Evolutionary conservation across 2,113 vertebrate species (phyloP), one percentile per base, ranked within the genome.

Genomic region (Tyto alba): DNA sequence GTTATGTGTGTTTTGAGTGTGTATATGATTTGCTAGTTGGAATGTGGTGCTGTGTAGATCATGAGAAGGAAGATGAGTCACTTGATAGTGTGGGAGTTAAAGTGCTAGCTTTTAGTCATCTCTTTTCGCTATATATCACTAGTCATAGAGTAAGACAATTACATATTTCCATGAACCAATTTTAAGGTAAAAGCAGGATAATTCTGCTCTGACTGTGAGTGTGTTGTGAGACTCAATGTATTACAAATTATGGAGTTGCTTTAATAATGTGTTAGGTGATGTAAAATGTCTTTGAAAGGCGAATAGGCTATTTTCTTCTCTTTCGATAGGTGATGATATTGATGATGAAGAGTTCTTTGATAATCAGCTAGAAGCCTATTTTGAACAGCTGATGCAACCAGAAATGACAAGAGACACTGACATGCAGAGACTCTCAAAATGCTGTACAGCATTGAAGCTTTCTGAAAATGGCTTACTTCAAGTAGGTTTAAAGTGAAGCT

Each of bases 361-460:
- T 96, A 98, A 99, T 34, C 98, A 99, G 41, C 96, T 99, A 41
- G 98, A 99, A 93, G 97, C 98, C 4, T 99, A 99, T 96, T 99
- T 99, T 96, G 99, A 98, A 68, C 98, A 99, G 53, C 96, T 99
- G 83, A 96, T 99, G 16, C 96, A 98, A 74, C 98, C 98, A 88
- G 98, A 98, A 93, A 98, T 99, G 97, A 95, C 98, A 85, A 98
- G 98, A 85, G 96, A 96, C 78, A 95, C 97, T 11, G 97, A 98
- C 47, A 96, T 98, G 40, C 98, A 98, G 67, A 99, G 99, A 67
- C 98, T 98, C 85, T 93, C 98, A 71, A 97, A 98, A 67, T 57
- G 94, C 62, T 98, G 96, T 63, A n/a, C 81, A 59, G 88, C 63
- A 0, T 87, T 98, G 94, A 97, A 96, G 52, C 93, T 97, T 73